These are phyloP conservation scores for Sphenodon punctatus DNA, from an alignment of 2,797 vertebrate species.

Conservation along the genomic window DNA sequence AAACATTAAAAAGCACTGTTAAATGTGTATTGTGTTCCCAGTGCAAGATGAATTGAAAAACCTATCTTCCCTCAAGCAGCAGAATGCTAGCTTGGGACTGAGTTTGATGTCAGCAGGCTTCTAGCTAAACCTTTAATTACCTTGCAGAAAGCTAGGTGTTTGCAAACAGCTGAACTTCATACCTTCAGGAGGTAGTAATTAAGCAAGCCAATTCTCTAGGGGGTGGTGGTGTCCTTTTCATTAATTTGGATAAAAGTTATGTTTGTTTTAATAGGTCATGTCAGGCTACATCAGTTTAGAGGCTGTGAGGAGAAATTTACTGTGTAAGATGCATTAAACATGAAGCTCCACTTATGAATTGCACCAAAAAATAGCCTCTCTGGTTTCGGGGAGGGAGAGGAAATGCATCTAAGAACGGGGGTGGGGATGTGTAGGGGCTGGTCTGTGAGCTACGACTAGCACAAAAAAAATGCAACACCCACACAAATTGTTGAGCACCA, in stretches of 20 bases:
- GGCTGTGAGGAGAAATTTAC: neutral
- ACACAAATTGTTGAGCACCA: no score
- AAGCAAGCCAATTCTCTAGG: neutral
- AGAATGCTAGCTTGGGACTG: neutral
- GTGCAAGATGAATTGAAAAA: conserved; percentile 26
- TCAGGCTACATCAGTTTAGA: neutral
- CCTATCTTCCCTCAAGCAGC: neutral
- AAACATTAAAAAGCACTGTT: neutral
- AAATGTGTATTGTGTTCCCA: conserved; percentile 14
- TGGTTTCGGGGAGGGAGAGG: no score
- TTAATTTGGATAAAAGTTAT: neutral
- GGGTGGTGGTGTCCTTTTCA: neutral
- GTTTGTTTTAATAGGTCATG: neutral
- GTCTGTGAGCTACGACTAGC: no score
- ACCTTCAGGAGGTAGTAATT: neutral
- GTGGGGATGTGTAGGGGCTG: no score
- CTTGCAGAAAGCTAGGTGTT: conserved; percentile 1
- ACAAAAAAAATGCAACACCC: no score
- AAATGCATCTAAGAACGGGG: no score
- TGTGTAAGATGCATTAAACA: neutral
- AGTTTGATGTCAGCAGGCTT: conserved; percentile 11
- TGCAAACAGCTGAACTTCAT: conserved; percentile 6
- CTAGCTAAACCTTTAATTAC: neutral
- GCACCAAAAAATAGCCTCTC: neutral
- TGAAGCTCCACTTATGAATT: neutral